A percentile compares a stretch with the other conserved stretches of the same genome.
Evolutionary conservation across 2,888 invertebrate genomes (phyloP).

Genomic region (Agrilus biguttatus): DNA sequence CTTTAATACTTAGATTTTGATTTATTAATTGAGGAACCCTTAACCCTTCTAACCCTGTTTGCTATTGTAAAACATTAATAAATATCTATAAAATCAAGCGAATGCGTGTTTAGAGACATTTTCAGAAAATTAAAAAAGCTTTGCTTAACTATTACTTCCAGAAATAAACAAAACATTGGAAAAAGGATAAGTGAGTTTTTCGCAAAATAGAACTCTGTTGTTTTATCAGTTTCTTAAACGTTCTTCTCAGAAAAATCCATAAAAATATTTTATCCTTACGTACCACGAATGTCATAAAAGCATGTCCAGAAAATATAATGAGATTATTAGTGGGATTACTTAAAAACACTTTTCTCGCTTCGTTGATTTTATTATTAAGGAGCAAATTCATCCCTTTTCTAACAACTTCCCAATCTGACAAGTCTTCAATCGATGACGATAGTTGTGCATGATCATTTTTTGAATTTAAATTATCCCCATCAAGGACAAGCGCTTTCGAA

Average conservation of each 20-base stretch:
- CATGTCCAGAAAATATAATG: conserved; percentile 32
- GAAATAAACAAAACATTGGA: not conserved
- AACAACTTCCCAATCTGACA: conserved; percentile 30
- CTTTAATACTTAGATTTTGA: too few relatives aligned
- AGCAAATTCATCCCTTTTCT: conserved; percentile 32
- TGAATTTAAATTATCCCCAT: too few relatives aligned
- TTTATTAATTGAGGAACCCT: too few relatives aligned
- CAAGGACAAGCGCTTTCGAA: too few relatives aligned
- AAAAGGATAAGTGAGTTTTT: not conserved
- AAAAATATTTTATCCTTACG: conserved; percentile 4
- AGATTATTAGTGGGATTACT: conserved; percentile 30
- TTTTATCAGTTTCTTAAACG: too few relatives aligned
- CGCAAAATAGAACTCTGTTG: too few relatives aligned
- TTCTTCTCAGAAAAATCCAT: too few relatives aligned
- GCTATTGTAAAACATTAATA: too few relatives aligned
- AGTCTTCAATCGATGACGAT: conserved; percentile 8
- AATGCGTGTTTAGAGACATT: too few relatives aligned
- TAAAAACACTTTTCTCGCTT: conserved; percentile 32
- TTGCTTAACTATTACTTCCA: not conserved
- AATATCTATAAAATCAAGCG: too few relatives aligned
- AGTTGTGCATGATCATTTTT: too few relatives aligned
- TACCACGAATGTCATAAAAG: conserved; percentile 35
- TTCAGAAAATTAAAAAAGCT: not conserved
- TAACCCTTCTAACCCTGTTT: too few relatives aligned
- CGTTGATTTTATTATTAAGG: conserved; percentile 32